A percentile compares a stretch with the other conserved stretches of the same genome.
Evolutionary conservation across 2,113 vertebrate genomes (phyloP).

Genomic region (Anhinga rufa): DNA sequence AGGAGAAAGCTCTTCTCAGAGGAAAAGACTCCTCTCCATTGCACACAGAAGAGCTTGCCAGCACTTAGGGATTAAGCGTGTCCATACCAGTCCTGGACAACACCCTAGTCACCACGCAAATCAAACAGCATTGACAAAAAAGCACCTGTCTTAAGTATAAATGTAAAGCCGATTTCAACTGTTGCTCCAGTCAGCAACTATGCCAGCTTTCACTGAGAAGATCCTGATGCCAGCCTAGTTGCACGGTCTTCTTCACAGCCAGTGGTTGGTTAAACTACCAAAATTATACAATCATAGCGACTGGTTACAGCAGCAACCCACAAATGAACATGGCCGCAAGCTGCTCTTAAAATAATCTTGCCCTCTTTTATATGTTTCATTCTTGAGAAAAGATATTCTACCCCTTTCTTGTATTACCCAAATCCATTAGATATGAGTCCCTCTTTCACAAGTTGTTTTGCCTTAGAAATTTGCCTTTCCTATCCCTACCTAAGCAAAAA

Average conservation of each 20-base stretch:
- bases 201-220: neutral
- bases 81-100: neutral
- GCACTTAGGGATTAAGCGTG: accelerated
- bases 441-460: neutral
- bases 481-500: neutral
- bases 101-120: neutral
- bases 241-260: neutral
- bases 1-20: neutral
- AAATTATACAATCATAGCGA: neutral
- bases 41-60: neutral
- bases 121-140: neutral
- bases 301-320: neutral
- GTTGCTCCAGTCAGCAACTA: neutral
- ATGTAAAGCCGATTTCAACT: neutral
- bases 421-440: neutral
- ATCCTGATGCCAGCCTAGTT: neutral
- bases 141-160: neutral
- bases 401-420: neutral
- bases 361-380: neutral
- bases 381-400: neutral
- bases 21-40: neutral
- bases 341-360: neutral
- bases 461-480: neutral
- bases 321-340: accelerated
- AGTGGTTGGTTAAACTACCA: neutral